Percentiles rank a stretch among this genome's conserved stretches.
Conservation (phyloP, 2,113 vertebrate genomes). For the Arenaria interpres region DNA sequence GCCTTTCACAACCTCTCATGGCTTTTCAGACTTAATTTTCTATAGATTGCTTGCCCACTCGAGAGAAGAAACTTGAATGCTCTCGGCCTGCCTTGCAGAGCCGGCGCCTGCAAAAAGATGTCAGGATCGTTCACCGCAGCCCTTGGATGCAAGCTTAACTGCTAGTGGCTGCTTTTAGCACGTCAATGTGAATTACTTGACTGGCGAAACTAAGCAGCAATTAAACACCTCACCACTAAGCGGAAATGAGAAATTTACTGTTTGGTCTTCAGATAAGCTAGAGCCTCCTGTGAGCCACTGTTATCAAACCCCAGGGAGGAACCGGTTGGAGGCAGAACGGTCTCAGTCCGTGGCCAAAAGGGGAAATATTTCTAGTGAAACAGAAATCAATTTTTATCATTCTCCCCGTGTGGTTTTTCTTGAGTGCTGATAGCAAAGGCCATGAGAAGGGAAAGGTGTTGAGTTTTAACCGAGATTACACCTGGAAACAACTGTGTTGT, state of each 20-base stretch:
- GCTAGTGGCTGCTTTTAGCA: slow-evolving; percentile 79
- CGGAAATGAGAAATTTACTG: slow-evolving; percentile 82
- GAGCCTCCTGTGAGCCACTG: slow-evolving; percentile 56
- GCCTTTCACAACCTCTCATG: slow-evolving; percentile 1
- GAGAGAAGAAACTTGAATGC: slow-evolving; percentile 81
- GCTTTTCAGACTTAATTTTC: slow-evolving; percentile 86
- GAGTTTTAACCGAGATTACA: background rate
- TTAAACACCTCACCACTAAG: slow-evolving; percentile 78
- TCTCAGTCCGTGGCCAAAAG: slow-evolving; percentile 6
- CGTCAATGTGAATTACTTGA: slow-evolving; percentile 80
- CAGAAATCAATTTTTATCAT: slow-evolving; percentile 51
- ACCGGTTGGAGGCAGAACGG: slow-evolving; percentile 16
- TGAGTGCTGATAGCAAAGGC: background rate
- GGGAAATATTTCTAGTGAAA: slow-evolving; percentile 29
- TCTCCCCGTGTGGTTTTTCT: background rate
- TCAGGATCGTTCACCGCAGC: slow-evolving; percentile 74
- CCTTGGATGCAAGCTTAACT: slow-evolving; percentile 69
- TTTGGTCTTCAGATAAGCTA: slow-evolving; percentile 75
- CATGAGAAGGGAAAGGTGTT: background rate
- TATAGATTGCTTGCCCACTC: slow-evolving; percentile 84
- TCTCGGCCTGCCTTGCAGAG: slow-evolving; percentile 64
- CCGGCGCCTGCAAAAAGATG: slow-evolving; percentile 68
- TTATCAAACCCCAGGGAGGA: slow-evolving; percentile 49
- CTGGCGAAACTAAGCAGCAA: slow-evolving; percentile 81
- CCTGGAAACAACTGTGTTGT: background rate